These are phyloP conservation scores for Hippocampus barbouri DNA, from an alignment of 2,113 vertebrate genomes.

Conservation along the genomic window DNA sequence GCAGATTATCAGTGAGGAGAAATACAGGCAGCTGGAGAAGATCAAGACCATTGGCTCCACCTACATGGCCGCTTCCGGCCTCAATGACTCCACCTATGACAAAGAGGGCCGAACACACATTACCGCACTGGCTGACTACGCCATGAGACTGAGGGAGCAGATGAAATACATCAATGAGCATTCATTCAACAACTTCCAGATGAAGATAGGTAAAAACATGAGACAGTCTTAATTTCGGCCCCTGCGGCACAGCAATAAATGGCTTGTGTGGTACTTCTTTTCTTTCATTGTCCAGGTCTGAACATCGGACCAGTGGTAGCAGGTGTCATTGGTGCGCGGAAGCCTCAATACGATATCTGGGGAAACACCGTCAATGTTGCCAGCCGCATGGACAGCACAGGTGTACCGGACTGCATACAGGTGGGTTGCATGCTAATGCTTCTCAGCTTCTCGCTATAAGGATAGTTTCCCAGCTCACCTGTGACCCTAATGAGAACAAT, in stretches of 20 bases:
- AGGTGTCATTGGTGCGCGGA: conserved; percentile 89
- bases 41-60: conserved; percentile 96
- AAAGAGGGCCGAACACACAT: conserved; percentile 84
- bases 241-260: neutral
- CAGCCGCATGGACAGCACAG: conserved; percentile 95
- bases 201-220: conserved; percentile 83
- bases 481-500: neutral
- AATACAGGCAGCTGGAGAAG: conserved; percentile 90
- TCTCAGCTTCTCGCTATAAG: neutral
- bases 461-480: neutral
- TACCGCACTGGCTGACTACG: conserved; percentile 84
- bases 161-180: conserved; percentile 95
- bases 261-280: neutral
- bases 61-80: conserved; percentile 92
- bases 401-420: conserved; percentile 90
- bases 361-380: conserved; percentile 96
- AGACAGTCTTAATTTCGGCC: neutral
- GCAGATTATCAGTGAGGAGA: conserved; percentile 90
- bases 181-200: conserved; percentile 95
- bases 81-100: conserved; percentile 91
- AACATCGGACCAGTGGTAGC: conserved; percentile 95
- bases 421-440: conserved; percentile 51
- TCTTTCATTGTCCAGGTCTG: conserved; percentile 70
- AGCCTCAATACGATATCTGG: conserved; percentile 95
- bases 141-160: conserved; percentile 90